phyloP scores from a whole-genome alignment of 2,888 invertebrate genomes.

The Athalia cordata region DNA sequence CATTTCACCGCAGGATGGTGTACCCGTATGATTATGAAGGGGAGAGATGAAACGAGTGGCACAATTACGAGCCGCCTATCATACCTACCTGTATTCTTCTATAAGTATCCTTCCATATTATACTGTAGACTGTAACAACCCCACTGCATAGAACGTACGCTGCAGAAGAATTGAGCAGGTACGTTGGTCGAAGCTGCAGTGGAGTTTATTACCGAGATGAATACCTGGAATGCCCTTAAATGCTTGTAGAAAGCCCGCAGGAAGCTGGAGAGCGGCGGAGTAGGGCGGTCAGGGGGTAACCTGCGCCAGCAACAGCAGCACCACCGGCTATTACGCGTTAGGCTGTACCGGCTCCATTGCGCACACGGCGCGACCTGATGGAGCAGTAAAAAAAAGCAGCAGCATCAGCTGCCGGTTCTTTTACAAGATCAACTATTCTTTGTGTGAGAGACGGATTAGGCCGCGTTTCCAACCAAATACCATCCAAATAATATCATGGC shows the following conservation, averaged over 20 bases:
- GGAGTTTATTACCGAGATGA: constrained; percentile 35
- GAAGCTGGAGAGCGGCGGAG: background rate
- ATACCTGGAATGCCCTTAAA: constrained; percentile 44
- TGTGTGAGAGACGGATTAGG: constrained; percentile 61
- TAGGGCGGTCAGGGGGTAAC: constrained; percentile 18
- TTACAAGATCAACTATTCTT: constrained; percentile 54
- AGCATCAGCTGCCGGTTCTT: constrained; percentile 57
- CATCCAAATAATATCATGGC: background rate
- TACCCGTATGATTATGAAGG: no score
- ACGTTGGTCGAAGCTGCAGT: constrained; percentile 4
- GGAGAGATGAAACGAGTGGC: no score
- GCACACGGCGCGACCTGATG: constrained; percentile 29
- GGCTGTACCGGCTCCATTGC: constrained; percentile 2
- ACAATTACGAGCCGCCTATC: no score
- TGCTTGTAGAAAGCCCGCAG: constrained; percentile 15
- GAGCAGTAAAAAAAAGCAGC: background rate
- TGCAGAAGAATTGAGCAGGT: background rate
- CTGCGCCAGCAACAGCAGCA: constrained; percentile 27
- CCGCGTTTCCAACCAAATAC: constrained; percentile 51
- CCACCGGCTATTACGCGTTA: background rate
- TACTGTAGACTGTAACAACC: no score
- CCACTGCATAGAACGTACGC: background rate
- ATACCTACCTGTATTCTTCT: no score
- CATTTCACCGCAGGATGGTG: no score
- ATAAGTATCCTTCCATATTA: no score